These are phyloP conservation scores for Callimorpha dominula DNA, from an alignment of 2,888 invertebrate species.

Conservation along the genomic window DNA sequence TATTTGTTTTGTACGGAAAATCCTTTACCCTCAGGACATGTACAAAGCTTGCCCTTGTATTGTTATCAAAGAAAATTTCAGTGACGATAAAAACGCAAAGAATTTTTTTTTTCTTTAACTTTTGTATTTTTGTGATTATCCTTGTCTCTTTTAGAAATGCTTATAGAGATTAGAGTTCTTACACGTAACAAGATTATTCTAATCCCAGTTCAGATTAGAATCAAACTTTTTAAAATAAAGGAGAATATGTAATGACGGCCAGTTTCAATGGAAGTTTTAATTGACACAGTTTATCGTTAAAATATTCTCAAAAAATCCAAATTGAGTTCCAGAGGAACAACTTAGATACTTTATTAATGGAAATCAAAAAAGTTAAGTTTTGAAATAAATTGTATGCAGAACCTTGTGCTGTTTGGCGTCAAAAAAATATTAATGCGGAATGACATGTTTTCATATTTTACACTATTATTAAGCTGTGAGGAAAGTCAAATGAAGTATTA, in stretches of 20 bases:
- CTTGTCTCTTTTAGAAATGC: neutral
- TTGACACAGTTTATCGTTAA: slow-evolving; percentile 26
- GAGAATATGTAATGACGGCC: too few relatives aligned
- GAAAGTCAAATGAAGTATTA: too few relatives aligned
- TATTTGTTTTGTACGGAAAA: slow-evolving; percentile 11
- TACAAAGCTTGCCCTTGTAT: neutral
- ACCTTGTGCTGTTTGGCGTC: slow-evolving; percentile 2
- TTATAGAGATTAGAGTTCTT: neutral
- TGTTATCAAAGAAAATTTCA: slow-evolving; percentile 9
- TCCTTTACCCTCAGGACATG: slow-evolving; percentile 12
- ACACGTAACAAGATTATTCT: neutral
- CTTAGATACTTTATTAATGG: slow-evolving; percentile 33
- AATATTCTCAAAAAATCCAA: slow-evolving; percentile 35
- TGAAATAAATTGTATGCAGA: slow-evolving; percentile 13
- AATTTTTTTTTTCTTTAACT: neutral
- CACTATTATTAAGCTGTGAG: too few relatives aligned
- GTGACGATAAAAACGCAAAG: slow-evolving; percentile 5
- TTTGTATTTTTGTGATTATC: slow-evolving; percentile 2
- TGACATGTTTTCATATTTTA: too few relatives aligned
- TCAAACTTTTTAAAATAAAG: neutral
- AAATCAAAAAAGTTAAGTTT: slow-evolving; percentile 32
- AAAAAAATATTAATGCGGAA: neutral
- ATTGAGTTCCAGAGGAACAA: slow-evolving; percentile 30
- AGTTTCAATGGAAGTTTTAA: slow-evolving; percentile 14
- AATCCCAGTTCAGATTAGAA: neutral